Percentiles rank a stretch among this genome's conserved stretches.
phyloP scores from a whole-genome alignment of 2,113 vertebrate species.

The Leuciscus idus region DNA sequence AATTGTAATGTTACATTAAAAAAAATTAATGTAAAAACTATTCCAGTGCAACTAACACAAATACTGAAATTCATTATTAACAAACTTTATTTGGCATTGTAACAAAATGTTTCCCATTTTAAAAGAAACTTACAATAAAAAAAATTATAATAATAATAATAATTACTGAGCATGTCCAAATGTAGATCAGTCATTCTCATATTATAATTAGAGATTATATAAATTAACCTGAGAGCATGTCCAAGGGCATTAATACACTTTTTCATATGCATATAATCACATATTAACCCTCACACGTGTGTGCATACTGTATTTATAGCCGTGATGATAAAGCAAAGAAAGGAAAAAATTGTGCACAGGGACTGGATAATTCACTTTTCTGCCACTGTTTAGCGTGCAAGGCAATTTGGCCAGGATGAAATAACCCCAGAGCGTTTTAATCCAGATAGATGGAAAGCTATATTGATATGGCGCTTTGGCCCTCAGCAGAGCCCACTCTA shows the following conservation, averaged over 20 bases:
- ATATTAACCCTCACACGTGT: neutral
- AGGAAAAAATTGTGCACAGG: constrained; percentile 20
- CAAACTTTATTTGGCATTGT: neutral
- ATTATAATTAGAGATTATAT: neutral
- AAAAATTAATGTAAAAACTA: too few relatives aligned
- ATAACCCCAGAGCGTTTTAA: constrained; percentile 56
- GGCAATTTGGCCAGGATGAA: constrained; percentile 56
- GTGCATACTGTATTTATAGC: constrained; percentile 25
- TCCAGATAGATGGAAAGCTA: constrained; percentile 62
- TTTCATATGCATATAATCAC: neutral
- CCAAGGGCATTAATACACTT: neutral
- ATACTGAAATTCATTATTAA: neutral
- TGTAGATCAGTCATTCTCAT: neutral
- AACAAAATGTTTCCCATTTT: neutral
- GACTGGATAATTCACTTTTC: constrained; percentile 55
- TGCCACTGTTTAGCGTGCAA: constrained; percentile 56
- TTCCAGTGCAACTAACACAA: too few relatives aligned
- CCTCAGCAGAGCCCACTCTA: constrained; percentile 12
- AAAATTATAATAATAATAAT: too few relatives aligned
- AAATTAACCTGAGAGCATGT: neutral
- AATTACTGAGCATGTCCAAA: neutral
- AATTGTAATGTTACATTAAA: too few relatives aligned
- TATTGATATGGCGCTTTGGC: constrained; percentile 52
- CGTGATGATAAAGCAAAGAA: constrained; percentile 25
- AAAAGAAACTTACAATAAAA: neutral